Evolutionary conservation across 2,797 vertebrate genomes (phyloP), one percentile per base, ranked within the genome.

Genomic region (Cossypha caffra): DNA sequence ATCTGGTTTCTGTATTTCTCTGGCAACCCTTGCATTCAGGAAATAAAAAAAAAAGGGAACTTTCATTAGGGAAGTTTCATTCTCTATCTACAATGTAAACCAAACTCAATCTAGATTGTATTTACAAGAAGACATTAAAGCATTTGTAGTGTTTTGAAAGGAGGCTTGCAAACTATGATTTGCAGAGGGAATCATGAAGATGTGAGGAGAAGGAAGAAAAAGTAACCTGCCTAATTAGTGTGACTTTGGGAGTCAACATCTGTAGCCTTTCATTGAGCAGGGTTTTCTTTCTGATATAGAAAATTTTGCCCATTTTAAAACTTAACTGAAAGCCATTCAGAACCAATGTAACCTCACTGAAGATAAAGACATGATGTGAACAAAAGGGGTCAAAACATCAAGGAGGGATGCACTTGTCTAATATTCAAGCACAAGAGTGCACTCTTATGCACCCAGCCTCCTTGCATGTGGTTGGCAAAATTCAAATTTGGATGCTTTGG

Each of bases 1-100:
- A 55, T n/a, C 24, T 88, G 24, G 21, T 94, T 90, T 90, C 47
- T 64, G 5, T 48, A 66, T 80, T 76, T 89, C 48, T 25, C 58
- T 81, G 64, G 61, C 16, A 86, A 73, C 5, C 1, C 45, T 14
- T 40, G 42, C 12, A 29, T 0, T 77, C 11, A 91, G 68, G 86
- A 82, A 58, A 29, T 8, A 35, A 31, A 40, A 37, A 31, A 16
- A 19, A 62, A 20, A 40, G 0, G 24, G 8, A 54, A 68, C 5
- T 52, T 85, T 47, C 10, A 21, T 72, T 55, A 3, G 2, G 23
- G 16, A 57, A 50, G 14, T 62, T 88, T 79, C 14, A 28, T 73
- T 52, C 9, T 73, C 21, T 57, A 8, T 25, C 29, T 80, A 15
- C 20, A 73, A 7, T 12, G 6, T 71, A 72, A 78, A 0, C 1